These are phyloP conservation scores for Camponotus fellah DNA, from an alignment of 2,888 invertebrate species.

Conservation along the genomic window DNA sequence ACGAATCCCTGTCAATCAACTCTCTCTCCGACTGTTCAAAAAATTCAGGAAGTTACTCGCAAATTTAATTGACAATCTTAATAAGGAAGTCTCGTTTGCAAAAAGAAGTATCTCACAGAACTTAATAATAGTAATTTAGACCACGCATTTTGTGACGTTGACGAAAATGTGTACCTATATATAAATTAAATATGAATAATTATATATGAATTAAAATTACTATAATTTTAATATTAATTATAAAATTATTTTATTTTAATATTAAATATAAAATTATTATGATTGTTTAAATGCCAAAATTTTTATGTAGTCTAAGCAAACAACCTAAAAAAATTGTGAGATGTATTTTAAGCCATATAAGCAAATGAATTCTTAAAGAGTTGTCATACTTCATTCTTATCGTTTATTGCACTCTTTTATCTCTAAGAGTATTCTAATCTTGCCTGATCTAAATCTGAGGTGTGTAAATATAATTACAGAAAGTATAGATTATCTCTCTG, in stretches of 20 bases:
- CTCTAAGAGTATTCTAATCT: constrained; percentile 1
- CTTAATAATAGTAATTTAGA: constrained; percentile 65
- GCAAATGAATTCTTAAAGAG: not conserved
- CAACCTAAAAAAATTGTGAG: not conserved
- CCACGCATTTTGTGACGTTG: constrained; percentile 50
- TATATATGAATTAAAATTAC: too few relatives aligned
- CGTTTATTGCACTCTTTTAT: not conserved
- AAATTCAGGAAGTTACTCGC: constrained; percentile 53
- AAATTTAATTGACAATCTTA: constrained; percentile 47
- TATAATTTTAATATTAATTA: too few relatives aligned
- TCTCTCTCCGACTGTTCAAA: constrained; percentile 61
- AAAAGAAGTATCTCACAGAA: constrained; percentile 48
- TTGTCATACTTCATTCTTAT: constrained; percentile 5
- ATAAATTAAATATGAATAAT: too few relatives aligned
- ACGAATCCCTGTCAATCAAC: constrained; percentile 55
- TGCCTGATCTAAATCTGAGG: not conserved
- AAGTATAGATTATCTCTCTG: not conserved
- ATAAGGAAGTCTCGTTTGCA: constrained; percentile 45
- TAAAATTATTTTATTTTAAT: too few relatives aligned
- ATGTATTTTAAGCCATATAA: not conserved
- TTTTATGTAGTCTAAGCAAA: not conserved
- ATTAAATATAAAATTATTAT: too few relatives aligned
- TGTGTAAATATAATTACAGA: not conserved
- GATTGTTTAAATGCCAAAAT: too few relatives aligned
- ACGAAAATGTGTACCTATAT: constrained; percentile 20